phyloP scores from a whole-genome alignment of 2,797 vertebrate genomes.

The Clarias fuscus region DNA sequence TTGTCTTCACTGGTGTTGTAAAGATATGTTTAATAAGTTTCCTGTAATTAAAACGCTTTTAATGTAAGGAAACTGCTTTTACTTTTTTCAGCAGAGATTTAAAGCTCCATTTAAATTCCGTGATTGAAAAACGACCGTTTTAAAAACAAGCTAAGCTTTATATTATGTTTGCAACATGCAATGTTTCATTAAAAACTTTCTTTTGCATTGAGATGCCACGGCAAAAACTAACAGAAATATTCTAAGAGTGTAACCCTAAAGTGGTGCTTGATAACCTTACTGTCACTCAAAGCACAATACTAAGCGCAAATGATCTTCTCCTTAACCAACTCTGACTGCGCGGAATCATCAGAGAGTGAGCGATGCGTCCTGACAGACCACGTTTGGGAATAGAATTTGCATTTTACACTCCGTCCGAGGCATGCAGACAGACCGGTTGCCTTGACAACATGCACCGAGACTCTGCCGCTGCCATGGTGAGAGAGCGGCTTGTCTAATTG shows the following conservation, averaged over 20 bases:
- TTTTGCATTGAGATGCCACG: not conserved
- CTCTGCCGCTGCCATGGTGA: constrained; percentile 50
- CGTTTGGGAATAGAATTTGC: constrained; percentile 79
- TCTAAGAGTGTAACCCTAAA: not conserved
- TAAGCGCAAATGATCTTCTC: constrained; percentile 34
- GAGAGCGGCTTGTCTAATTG: constrained; percentile 62
- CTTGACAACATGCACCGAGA: constrained; percentile 73
- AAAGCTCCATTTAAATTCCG: not conserved
- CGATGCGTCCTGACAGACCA: constrained; percentile 68
- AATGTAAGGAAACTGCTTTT: not conserved
- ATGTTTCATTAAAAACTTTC: not conserved
- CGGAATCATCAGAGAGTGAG: constrained; percentile 53
- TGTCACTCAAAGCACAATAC: not conserved
- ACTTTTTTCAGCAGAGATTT: too few relatives aligned
- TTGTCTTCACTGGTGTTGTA: too few relatives aligned
- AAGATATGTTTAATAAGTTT: not conserved
- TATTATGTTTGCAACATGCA: not conserved
- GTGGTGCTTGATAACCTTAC: not conserved
- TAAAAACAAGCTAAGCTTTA: not conserved
- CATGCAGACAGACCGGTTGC: constrained; percentile 75
- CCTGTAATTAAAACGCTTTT: not conserved
- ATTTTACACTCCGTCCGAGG: constrained; percentile 75
- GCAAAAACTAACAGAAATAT: not conserved
- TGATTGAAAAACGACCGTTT: not conserved
- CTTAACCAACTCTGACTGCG: constrained; percentile 21